Base-by-base conservation (phyloP, 2,888 invertebrate genomes). In the Tetragnatha montana region DNA sequence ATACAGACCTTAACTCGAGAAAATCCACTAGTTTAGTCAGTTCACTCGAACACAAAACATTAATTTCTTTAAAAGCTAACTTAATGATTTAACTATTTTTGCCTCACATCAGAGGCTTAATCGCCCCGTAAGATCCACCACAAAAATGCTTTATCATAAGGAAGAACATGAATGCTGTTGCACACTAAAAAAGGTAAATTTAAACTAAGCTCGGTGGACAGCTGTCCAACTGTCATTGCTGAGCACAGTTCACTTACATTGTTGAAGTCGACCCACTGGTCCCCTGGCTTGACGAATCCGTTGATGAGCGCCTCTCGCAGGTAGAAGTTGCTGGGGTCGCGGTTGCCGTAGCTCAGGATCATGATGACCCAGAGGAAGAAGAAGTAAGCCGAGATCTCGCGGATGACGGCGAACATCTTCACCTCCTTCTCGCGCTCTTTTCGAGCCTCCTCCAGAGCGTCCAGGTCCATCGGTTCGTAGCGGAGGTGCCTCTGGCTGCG, bases 321-420 rank as follows among this genome's bases (percentile, higher is more conserved):
- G 21, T 71, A 91, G 60, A 90, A 92, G 70, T 91, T 86, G 91
- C 93, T 92, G 7, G 92, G 92, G 90, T 93, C 93, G 50, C 93
- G 92, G 91, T 93, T 93, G 69, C 93, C 92, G 92, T 93, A 93
- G 89, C 93, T 93, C 73, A 94, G 92, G 35, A 94, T 92, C 87
- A 94, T 92, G 22, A 94, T 92, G 8, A 94, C 92, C 93, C 93
- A 93, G 17, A 94, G 91, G 92, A 94, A 94, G 87, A 94, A 91
- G 19, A 93, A 91, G 91, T 94, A 94, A 88, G 93, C 92, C 22
- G 93, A 87, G 21, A 94, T 93, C 91, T 94, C 94, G 70, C 93
- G 91, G n/a, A 94, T 90, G 19, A 94, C 93, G n/a, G 92, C 92
- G 92, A 93, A 93, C 94, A 94, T 94, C 91, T 94, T 93, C 17